Evolutionary conservation across 2,888 invertebrate species (phyloP).

Genomic region (Drosophila cracens): DNA sequence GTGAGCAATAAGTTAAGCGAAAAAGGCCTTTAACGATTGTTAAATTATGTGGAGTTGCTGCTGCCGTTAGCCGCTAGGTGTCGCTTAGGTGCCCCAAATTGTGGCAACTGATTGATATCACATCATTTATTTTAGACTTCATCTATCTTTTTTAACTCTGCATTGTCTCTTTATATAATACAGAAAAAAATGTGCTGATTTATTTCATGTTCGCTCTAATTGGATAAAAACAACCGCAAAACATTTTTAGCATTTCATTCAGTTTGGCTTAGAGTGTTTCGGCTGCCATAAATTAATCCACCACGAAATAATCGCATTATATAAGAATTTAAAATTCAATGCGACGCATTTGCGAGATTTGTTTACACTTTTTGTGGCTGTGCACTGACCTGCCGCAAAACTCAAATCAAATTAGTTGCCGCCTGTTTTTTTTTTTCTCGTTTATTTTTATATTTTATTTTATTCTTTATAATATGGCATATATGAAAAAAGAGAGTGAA

Average conservation of each 20-base stretch:
- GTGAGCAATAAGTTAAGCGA: slow-evolving; percentile 14
- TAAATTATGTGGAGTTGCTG: neutral
- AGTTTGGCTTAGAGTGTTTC: slow-evolving; percentile 44
- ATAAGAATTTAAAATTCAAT: slow-evolving; percentile 46
- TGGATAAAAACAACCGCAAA: neutral
- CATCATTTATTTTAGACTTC: neutral
- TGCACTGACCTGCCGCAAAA: slow-evolving; percentile 68
- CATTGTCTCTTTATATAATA: neutral
- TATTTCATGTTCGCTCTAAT: slow-evolving; percentile 8
- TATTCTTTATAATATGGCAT: slow-evolving; percentile 30
- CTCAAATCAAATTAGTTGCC: slow-evolving; percentile 49
- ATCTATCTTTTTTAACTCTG: neutral
- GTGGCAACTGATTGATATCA: neutral
- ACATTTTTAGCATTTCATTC: slow-evolving; percentile 22
- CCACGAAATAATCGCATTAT: slow-evolving; percentile 49
- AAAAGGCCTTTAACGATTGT: slow-evolving; percentile 2
- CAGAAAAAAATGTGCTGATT: slow-evolving; percentile 12
- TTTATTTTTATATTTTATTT: slow-evolving; percentile 22
- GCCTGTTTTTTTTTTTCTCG: slow-evolving; percentile 19
- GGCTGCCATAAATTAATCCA: slow-evolving; percentile 60
- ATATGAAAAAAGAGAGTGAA: slow-evolving; percentile 51
- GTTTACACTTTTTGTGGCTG: slow-evolving; percentile 21
- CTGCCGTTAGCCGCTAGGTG: slow-evolving; percentile 2
- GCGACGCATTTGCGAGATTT: slow-evolving; percentile 19
- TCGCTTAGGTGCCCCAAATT: slow-evolving; percentile 1